Evolutionary conservation across 2,113 vertebrate species (phyloP).

Genomic region (Machaerirhynchus nigripectus): DNA sequence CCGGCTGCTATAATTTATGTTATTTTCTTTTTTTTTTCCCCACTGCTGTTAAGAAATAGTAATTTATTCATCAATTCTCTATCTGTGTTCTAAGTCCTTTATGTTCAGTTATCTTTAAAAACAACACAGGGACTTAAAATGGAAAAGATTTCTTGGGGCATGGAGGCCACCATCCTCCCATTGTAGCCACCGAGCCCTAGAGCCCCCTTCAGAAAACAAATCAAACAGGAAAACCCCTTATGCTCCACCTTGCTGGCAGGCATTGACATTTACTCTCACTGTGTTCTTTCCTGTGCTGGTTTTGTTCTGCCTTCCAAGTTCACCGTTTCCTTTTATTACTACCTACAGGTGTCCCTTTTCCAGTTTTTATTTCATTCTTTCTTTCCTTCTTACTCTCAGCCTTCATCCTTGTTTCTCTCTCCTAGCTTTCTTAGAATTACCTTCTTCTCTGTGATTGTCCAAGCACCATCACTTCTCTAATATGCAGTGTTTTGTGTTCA

Average conservation of each 20-base stretch:
- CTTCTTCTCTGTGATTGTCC: neutral
- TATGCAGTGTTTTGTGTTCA: neutral
- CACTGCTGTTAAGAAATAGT: neutral
- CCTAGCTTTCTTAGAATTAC: neutral
- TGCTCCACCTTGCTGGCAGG: neutral
- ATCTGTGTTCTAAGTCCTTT: neutral
- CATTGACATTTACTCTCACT: neutral
- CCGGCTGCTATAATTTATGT: neutral
- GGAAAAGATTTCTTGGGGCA: neutral
- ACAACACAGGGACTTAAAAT: neutral
- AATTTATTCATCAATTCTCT: neutral
- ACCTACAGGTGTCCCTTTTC: neutral
- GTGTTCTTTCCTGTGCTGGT: neutral
- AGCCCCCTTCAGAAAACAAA: neutral
- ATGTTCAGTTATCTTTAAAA: neutral
- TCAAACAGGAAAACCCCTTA: neutral
- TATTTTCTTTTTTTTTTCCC: neutral
- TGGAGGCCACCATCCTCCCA: neutral
- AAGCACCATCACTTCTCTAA: neutral
- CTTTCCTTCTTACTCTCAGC: neutral
- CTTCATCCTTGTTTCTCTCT: neutral
- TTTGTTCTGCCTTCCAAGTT: neutral
- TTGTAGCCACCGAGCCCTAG: neutral
- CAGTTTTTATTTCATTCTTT: neutral
- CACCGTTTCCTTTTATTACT: neutral